Percentiles rank a stretch among this genome's conserved stretches.
Evolutionary conservation across 2,888 invertebrate genomes (phyloP).

Genomic region (Capitulum mitella): DNA sequence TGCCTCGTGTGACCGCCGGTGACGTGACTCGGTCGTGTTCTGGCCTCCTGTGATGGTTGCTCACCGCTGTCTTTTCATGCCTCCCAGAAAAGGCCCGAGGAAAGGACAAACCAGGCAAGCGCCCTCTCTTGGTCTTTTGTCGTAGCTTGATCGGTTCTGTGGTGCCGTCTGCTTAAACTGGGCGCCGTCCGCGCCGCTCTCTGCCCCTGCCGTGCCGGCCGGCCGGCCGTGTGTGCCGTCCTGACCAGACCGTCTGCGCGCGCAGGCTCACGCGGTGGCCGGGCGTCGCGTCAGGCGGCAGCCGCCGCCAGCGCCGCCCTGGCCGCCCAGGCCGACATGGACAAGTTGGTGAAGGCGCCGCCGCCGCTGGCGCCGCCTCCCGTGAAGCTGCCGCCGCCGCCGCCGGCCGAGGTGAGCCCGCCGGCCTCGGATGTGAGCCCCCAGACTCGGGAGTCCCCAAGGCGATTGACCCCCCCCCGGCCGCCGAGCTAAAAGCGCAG

Average conservation of each 20-base stretch:
- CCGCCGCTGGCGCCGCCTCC: not conserved
- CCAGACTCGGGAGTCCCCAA: not conserved
- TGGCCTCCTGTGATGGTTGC: not conserved
- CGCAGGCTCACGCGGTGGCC: slow-evolving; percentile 36
- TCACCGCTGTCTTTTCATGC: not conserved
- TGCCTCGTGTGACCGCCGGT: no score
- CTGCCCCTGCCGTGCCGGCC: no score
- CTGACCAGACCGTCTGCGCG: no score
- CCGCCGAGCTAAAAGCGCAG: no score
- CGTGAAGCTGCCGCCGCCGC: not conserved
- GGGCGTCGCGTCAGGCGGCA: slow-evolving; percentile 11
- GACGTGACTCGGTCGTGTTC: no score
- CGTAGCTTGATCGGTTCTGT: no score
- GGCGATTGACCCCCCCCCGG: no score
- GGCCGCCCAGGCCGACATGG: slow-evolving; percentile 44
- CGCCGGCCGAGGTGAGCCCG: not conserved
- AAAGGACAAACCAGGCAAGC: slow-evolving; percentile 10
- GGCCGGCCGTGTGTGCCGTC: no score
- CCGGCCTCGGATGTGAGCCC: not conserved
- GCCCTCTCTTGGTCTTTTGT: no score
- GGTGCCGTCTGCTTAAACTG: no score
- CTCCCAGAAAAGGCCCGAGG: slow-evolving; percentile 5
- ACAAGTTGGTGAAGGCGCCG: not conserved
- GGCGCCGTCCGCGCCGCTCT: no score
- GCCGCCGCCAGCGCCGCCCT: slow-evolving; percentile 37